Percentiles rank a stretch among this genome's conserved stretches.
These are phyloP conservation scores for Ceratotherium simum DNA, from an alignment of 2,113 vertebrate species.

Conservation along the genomic window DNA sequence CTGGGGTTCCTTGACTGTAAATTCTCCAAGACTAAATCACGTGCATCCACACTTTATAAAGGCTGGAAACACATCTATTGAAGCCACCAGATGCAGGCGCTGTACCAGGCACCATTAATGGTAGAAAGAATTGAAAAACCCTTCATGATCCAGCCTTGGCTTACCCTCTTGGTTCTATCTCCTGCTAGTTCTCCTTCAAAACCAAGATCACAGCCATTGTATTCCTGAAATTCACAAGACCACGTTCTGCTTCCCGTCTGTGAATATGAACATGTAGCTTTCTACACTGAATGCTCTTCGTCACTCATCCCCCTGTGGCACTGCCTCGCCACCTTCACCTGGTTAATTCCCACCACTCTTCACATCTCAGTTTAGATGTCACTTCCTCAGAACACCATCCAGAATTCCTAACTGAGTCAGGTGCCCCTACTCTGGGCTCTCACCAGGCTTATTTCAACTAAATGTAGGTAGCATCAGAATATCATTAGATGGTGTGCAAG, in stretches of 20 bases:
- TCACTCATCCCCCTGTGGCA: background rate
- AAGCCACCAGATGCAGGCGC: background rate
- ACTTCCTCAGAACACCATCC: background rate
- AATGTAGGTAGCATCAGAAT: background rate
- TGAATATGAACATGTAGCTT: background rate
- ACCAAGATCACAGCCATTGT: background rate
- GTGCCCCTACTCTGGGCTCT: background rate
- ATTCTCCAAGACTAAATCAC: background rate
- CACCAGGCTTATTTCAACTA: background rate
- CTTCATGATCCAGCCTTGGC: background rate
- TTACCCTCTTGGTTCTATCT: background rate
- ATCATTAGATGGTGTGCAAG: background rate
- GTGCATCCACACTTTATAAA: background rate
- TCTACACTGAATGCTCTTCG: background rate
- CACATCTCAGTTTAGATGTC: background rate
- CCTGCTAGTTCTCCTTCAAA: background rate
- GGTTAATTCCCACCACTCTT: no score
- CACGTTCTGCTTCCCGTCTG: background rate
- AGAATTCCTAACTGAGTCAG: background rate
- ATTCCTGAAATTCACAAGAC: background rate
- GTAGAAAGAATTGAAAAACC: background rate
- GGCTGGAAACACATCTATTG: background rate
- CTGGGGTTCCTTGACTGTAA: background rate
- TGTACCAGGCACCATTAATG: background rate
- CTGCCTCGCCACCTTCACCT: background rate